Conservation (phyloP, 2,888 invertebrate genomes). For the Hirtodrosophila alboralis region DNA sequence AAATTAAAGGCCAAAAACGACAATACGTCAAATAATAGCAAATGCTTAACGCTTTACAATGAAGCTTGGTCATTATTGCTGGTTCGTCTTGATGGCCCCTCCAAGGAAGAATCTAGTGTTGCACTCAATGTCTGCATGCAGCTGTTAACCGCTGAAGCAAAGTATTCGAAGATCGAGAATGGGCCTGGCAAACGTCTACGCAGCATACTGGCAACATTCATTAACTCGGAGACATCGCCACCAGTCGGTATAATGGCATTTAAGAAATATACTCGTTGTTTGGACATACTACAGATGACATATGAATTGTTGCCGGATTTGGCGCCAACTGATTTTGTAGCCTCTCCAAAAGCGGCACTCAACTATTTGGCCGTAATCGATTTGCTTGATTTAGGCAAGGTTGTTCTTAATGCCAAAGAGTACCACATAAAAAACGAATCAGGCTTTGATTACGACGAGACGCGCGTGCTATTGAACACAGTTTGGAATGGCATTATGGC, state of each 20-base stretch:
- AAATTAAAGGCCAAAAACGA: constrained; percentile 7
- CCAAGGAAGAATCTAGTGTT: constrained; percentile 84
- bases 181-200: constrained; percentile 87
- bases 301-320: constrained; percentile 87
- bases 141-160: constrained; percentile 89
- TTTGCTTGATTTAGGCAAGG: constrained; percentile 84
- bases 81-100: constrained; percentile 8
- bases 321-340: constrained; percentile 85
- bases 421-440: constrained; percentile 78
- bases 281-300: constrained; percentile 90
- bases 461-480: constrained; percentile 87
- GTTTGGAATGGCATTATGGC: constrained; percentile 88
- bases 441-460: constrained; percentile 85
- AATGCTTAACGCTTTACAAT: constrained; percentile 86
- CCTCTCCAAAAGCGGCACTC: constrained; percentile 85
- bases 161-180: constrained; percentile 84
- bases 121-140: constrained; percentile 90
- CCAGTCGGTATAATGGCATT: constrained; percentile 87
- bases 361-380: constrained; percentile 88
- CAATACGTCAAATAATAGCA: not conserved
- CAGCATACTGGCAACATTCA: constrained; percentile 87
- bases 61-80: constrained; percentile 87
- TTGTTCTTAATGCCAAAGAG: constrained; percentile 62
- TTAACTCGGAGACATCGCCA: constrained; percentile 87
- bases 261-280: constrained; percentile 89